Percentiles rank a stretch among this genome's conserved stretches.
Evolutionary conservation across 2,888 invertebrate species (phyloP).

Genomic region (Drosophila hamatofila): DNA sequence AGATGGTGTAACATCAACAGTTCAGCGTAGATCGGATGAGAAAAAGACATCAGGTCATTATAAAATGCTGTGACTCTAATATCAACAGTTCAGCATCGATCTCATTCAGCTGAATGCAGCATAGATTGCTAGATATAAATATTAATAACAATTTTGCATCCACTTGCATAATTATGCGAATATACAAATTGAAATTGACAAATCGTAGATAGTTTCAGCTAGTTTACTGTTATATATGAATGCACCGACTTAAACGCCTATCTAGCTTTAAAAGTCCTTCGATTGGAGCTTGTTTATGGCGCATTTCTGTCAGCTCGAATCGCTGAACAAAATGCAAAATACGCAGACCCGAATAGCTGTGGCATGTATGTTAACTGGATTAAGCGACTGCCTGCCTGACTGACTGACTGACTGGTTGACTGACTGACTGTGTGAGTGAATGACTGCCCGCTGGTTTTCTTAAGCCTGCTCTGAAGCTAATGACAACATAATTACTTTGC

Average conservation of each 20-base stretch:
- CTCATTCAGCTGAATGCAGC: not conserved
- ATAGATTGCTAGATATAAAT: not conserved
- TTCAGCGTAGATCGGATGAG: too few species aligned
- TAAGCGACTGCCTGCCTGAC: conserved; percentile 17
- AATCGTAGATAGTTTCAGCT: not conserved
- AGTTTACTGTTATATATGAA: not conserved
- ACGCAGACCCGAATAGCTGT: conserved; percentile 1
- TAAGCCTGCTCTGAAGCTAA: conserved; percentile 48
- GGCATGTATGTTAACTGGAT: conserved; percentile 29
- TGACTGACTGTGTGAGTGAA: conserved; percentile 20
- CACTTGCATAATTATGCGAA: not conserved
- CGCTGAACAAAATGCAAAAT: conserved; percentile 2
- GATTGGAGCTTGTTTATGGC: not conserved
- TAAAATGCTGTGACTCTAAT: not conserved
- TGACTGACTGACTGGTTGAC: conserved; percentile 10
- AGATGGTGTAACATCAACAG: too few species aligned
- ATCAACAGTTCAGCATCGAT: not conserved
- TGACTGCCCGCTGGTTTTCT: conserved; percentile 27
- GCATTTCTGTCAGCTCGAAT: conserved; percentile 18
- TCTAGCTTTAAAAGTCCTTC: not conserved
- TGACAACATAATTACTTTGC: conserved; percentile 77
- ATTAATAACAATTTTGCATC: too few species aligned
- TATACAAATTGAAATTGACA: not conserved
- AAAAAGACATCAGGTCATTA: too few species aligned
- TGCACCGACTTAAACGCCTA: not conserved